Conservation (phyloP, 2,888 invertebrate species). For the Apodemia zela region DNA sequence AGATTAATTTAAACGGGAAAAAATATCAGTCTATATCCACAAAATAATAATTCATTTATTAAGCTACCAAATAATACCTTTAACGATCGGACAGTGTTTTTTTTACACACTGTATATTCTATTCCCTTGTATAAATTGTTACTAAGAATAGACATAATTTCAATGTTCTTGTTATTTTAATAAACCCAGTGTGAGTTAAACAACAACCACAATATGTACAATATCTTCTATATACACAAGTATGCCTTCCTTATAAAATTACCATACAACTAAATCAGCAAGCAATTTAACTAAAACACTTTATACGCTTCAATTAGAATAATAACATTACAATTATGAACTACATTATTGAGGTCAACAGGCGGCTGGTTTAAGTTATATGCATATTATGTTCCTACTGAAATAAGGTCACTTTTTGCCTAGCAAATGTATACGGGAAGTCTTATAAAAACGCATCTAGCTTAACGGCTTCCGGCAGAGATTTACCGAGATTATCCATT, state of each 20-base stretch:
- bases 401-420: slow-evolving; percentile 28
- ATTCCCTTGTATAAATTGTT: too few relatives aligned
- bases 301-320: slow-evolving; percentile 15
- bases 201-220: too few relatives aligned
- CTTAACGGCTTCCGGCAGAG: slow-evolving; percentile 57
- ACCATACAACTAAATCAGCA: slow-evolving; percentile 11
- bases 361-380: slow-evolving; percentile 12
- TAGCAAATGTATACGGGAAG: slow-evolving; percentile 41
- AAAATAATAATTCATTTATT: too few relatives aligned
- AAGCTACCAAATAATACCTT: too few relatives aligned
- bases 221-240: too few relatives aligned
- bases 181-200: too few relatives aligned
- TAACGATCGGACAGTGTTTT: too few relatives aligned
- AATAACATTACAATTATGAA: slow-evolving; percentile 11
- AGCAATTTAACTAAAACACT: slow-evolving; percentile 9
- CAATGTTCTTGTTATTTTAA: too few relatives aligned
- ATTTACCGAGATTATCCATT: slow-evolving; percentile 63
- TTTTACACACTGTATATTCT: too few relatives aligned
- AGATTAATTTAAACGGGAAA: too few relatives aligned
- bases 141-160: too few relatives aligned
- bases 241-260: neutral
- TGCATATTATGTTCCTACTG: slow-evolving; percentile 16
- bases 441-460: slow-evolving; percentile 51
- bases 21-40: too few relatives aligned
- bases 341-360: slow-evolving; percentile 9